A percentile compares a stretch with the other conserved stretches of the same genome.
Conservation (phyloP, 1,140 invertebrate species). For the Neodiprion virginianus region DNA sequence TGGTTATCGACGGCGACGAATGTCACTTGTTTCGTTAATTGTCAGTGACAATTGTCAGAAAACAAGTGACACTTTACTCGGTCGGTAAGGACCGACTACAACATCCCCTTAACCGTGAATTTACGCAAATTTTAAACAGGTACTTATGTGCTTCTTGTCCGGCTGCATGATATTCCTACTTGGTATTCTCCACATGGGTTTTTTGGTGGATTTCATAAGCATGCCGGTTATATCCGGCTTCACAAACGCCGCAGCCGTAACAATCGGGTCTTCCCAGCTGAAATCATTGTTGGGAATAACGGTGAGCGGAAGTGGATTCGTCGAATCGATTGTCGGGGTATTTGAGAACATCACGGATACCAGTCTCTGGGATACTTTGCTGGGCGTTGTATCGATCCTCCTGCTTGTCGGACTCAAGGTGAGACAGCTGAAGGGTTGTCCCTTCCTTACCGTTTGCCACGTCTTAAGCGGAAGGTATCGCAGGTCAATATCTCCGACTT, state of each 20-base stretch:
- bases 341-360: constrained; percentile 50
- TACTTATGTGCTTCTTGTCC: constrained; percentile 68
- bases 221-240: constrained; percentile 73
- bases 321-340: constrained; percentile 57
- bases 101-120: too few relatives aligned
- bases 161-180: constrained; percentile 67
- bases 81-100: too few relatives aligned
- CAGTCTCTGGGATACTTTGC: constrained; percentile 50
- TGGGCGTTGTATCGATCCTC: constrained; percentile 57
- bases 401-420: constrained; percentile 54
- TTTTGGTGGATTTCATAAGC: constrained; percentile 65
- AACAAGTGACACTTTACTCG: too few relatives aligned
- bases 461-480: neutral
- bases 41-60: too few relatives aligned
- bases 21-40: too few relatives aligned
- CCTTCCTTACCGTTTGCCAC: neutral
- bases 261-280: constrained; percentile 70
- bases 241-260: constrained; percentile 72
- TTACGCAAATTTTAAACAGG: constrained; percentile 35
- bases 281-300: constrained; percentile 65
- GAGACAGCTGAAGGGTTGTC: constrained; percentile 20
- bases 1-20: too few relatives aligned
- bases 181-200: constrained; percentile 70
- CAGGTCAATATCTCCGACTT: neutral
- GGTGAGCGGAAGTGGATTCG: constrained; percentile 53